A percentile compares a stretch with the other conserved stretches of the same genome.
These are phyloP conservation scores for rat (Rattus norvegicus) DNA, from an alignment of 2,113 vertebrate species.

Conservation along the genomic window GRCr8 NC_086025.1:42293501-42294000, in stretches of 20 bases:
- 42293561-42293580: neutral
- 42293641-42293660: neutral
- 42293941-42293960: neutral
- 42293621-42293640: neutral
- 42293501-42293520: neutral
- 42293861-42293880: neutral
- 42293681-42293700: neutral
- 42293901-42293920: neutral
- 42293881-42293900: too few species aligned
- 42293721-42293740: neutral
- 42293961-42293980: too few species aligned
- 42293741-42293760: neutral
- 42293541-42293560: neutral
- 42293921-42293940: neutral
- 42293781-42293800: neutral
- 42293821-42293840: conserved; percentile 3
- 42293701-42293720: neutral
- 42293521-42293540: neutral
- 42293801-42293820: neutral
- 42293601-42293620: neutral
- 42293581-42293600: neutral
- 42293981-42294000: neutral
- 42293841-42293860: neutral
- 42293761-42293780: neutral
- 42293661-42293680: neutral